Conservation (phyloP, 2,113 vertebrate genomes). For the Chionis minor region DNA sequence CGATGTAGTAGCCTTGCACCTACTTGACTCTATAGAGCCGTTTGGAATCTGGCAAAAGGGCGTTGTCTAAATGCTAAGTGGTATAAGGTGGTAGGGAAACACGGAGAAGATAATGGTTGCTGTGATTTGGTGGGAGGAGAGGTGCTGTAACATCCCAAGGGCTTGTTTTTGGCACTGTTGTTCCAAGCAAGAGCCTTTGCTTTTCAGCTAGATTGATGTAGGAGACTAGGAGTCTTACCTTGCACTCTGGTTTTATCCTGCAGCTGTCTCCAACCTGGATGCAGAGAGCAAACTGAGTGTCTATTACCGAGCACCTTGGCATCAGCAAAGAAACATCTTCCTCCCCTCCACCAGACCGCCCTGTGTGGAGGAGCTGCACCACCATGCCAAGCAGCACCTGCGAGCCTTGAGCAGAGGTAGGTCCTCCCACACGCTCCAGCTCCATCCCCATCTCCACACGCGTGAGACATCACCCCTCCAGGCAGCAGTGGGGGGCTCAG, state of each 20-base stretch:
- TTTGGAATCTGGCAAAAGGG: background rate
- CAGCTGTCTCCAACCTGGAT: conserved; percentile 95
- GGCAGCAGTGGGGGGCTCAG: background rate
- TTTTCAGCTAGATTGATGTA: background rate
- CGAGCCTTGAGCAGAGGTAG: conserved; percentile 85
- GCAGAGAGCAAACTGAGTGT: conserved; percentile 90
- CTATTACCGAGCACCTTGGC: conserved; percentile 88
- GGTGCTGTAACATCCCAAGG: background rate
- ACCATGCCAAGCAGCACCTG: conserved; percentile 85
- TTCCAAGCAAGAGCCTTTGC: background rate
- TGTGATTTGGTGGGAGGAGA: background rate
- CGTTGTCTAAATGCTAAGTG: background rate
- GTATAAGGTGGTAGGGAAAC: background rate
- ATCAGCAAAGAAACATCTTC: conserved; percentile 90
- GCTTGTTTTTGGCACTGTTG: background rate
- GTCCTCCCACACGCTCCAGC: accelerated
- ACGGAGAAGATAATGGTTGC: background rate
- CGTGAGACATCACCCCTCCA: accelerated
- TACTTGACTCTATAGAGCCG: background rate
- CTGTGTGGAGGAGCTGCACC: conserved; percentile 91
- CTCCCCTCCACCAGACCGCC: conserved; percentile 84
- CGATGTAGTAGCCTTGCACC: background rate
- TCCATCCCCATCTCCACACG: accelerated
- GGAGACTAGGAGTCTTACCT: background rate
- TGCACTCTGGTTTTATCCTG: background rate